A percentile compares a stretch with the other conserved stretches of the same genome.
phyloP scores from a whole-genome alignment of 2,888 invertebrate species.

The Synergus japonicus region DNA sequence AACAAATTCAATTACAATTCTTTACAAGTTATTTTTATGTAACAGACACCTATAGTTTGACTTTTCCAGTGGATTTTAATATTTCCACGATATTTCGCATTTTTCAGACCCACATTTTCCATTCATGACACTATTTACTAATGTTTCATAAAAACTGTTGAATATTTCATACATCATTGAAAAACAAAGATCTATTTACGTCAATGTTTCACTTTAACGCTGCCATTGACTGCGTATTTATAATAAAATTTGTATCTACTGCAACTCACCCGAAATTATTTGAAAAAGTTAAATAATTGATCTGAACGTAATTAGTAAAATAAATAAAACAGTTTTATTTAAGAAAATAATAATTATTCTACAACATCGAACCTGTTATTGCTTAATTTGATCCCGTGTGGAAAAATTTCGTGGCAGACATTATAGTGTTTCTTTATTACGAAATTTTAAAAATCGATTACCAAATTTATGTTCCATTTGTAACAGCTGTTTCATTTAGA shows the following conservation, averaged over 20 bases:
- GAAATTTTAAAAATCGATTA: neutral
- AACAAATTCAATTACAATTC: neutral
- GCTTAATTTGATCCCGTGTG: neutral
- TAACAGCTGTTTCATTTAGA: neutral
- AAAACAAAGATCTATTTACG: conserved; percentile 10
- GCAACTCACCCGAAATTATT: neutral
- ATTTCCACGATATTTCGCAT: neutral
- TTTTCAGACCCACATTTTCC: neutral
- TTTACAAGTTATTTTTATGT: neutral
- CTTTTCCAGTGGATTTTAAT: neutral
- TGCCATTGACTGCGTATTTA: neutral
- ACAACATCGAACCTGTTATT: neutral
- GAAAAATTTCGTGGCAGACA: neutral
- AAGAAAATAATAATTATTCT: neutral
- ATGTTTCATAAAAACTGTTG: neutral
- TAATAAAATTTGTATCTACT: neutral
- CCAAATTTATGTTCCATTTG: conserved; percentile 7
- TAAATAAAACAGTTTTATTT: neutral
- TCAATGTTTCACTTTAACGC: neutral
- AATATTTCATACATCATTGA: conserved; percentile 15
- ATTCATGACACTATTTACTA: conserved; percentile 21
- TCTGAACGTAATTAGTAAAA: neutral
- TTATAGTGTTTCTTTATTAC: neutral
- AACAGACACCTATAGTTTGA: neutral
- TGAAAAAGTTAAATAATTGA: neutral